Evolutionary conservation across 2,113 vertebrate genomes (phyloP).

Genomic region (Tricholaema leucomelas): DNA sequence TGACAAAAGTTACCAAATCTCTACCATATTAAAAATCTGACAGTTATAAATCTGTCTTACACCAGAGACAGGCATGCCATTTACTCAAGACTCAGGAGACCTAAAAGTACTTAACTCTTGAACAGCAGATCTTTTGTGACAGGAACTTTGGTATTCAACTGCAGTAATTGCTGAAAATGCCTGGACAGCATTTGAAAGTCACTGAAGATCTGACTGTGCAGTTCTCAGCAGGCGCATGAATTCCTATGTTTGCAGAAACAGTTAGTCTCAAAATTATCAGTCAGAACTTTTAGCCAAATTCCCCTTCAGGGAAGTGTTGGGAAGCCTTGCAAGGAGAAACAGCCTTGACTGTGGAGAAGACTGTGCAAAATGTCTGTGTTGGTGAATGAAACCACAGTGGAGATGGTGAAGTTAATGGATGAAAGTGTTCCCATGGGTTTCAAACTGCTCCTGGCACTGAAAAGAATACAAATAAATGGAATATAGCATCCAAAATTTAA

Average conservation of each 20-base stretch:
- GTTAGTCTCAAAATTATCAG: background rate
- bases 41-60: background rate
- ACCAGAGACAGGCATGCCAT: background rate
- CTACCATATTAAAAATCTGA: background rate
- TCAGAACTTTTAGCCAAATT: background rate
- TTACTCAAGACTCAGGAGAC: background rate
- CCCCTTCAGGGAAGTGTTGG: background rate
- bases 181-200: background rate
- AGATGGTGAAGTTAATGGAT: background rate
- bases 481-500: background rate
- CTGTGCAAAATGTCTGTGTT: background rate
- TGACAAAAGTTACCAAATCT: background rate
- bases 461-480: background rate
- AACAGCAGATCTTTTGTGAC: background rate
- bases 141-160: background rate
- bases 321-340: background rate
- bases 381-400: background rate
- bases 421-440: background rate
- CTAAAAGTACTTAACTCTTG: background rate
- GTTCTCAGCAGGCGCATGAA: accelerated
- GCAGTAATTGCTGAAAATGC: background rate
- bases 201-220: accelerated
- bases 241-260: background rate
- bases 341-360: background rate
- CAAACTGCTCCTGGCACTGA: background rate